Evolutionary conservation across 2,797 vertebrate genomes (phyloP).

Genomic region (Alectoris magna): DNA sequence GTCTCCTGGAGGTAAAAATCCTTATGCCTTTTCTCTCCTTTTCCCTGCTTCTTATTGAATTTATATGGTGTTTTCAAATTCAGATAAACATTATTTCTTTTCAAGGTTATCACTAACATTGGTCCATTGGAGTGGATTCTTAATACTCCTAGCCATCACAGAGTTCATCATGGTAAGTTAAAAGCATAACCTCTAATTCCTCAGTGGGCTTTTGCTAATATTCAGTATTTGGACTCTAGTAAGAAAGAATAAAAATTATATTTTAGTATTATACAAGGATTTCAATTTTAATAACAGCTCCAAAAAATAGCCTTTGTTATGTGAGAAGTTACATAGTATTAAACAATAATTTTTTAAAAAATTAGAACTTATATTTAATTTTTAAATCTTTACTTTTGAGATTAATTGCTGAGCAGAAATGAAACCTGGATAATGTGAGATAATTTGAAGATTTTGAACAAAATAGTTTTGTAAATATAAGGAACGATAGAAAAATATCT

Average conservation of each 20-base stretch:
- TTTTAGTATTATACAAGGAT: not conserved
- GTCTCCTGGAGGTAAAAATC: not conserved
- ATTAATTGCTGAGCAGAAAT: not conserved
- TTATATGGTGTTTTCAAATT: not conserved
- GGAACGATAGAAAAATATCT: not conserved
- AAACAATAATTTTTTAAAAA: not conserved
- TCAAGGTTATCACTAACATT: constrained; percentile 87
- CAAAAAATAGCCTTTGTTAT: not conserved
- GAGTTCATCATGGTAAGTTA: constrained; percentile 91
- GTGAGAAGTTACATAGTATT: not conserved
- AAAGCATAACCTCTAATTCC: not conserved
- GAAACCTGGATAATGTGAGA: not conserved
- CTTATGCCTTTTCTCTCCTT: not conserved
- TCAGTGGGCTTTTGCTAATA: not conserved
- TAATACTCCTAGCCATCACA: constrained; percentile 94
- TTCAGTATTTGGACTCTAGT: not conserved
- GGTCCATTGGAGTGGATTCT: constrained; percentile 92
- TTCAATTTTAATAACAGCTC: not conserved
- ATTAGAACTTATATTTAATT: not conserved
- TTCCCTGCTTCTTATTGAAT: not conserved
- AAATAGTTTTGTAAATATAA: not conserved
- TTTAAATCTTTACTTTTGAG: not conserved
- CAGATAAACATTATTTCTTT: not conserved
- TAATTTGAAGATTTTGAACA: not conserved
- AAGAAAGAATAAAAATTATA: not conserved